Conservation (phyloP, 2,888 invertebrate genomes). For the Brachylomia viminalis region DNA sequence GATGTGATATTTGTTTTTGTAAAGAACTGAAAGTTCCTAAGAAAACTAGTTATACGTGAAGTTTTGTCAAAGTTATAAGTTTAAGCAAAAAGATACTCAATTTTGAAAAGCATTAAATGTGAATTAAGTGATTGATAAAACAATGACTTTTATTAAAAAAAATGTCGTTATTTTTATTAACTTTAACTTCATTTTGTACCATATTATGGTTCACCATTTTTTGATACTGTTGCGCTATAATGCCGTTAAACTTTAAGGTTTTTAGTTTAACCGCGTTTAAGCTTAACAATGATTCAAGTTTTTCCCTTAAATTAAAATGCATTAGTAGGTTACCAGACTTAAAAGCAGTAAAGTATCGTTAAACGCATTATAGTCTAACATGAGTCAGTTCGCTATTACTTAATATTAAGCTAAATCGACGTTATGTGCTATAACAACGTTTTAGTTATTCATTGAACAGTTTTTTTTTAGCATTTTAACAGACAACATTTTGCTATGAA, state of each 20-base stretch:
- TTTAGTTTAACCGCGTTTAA: slow-evolving; percentile 27
- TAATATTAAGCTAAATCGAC: slow-evolving; percentile 12
- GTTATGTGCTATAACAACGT: slow-evolving; percentile 11
- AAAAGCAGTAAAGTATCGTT: slow-evolving; percentile 28
- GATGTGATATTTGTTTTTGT: too few relatives aligned
- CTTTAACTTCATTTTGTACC: too few relatives aligned
- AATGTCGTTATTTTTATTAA: too few relatives aligned
- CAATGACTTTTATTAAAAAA: too few relatives aligned
- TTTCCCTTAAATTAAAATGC: slow-evolving; percentile 5
- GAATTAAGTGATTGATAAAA: neutral
- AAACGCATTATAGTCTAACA: slow-evolving; percentile 24
- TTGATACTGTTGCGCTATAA: slow-evolving; percentile 16
- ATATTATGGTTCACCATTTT: too few relatives aligned
- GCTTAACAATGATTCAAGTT: slow-evolving; percentile 16
- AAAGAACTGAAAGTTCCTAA: too few relatives aligned
- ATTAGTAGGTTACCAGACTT: slow-evolving; percentile 20
- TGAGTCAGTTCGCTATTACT: slow-evolving; percentile 13
- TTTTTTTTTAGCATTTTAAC: slow-evolving; percentile 13
- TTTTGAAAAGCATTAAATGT: too few relatives aligned
- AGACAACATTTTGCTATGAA: slow-evolving; percentile 9
- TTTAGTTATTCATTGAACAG: slow-evolving; percentile 12
- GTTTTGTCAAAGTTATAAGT: too few relatives aligned
- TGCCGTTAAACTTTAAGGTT: too few relatives aligned
- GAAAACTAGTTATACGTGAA: too few relatives aligned
- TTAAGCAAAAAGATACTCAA: too few relatives aligned